A percentile compares a stretch with the other conserved stretches of the same genome.
Conservation (phyloP, 2,113 vertebrate species). For the Scomber japonicus region DNA sequence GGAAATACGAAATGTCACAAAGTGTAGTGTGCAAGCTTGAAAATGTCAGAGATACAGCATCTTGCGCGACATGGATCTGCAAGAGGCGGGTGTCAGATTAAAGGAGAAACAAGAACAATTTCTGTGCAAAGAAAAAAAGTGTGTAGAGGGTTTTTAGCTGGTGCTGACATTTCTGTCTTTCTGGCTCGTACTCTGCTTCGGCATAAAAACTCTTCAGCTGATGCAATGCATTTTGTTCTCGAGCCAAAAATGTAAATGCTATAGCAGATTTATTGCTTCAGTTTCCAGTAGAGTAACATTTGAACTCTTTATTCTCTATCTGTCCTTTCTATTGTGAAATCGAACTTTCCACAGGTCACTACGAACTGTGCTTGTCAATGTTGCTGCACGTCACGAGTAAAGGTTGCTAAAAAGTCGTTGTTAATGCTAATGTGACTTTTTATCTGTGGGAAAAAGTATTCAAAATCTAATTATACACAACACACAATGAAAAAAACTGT, state of each 20-base stretch:
- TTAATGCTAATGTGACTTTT: not conserved
- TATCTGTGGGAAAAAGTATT: not conserved
- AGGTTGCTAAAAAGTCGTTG: not conserved
- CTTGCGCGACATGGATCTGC: constrained; percentile 8
- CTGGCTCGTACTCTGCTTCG: constrained; percentile 11
- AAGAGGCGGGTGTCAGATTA: constrained; percentile 27
- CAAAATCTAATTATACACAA: not conserved
- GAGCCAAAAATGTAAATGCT: constrained; percentile 41
- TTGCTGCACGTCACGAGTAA: not conserved
- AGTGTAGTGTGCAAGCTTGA: constrained; percentile 28
- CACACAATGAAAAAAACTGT: not conserved
- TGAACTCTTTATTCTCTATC: not conserved
- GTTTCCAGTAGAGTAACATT: not conserved
- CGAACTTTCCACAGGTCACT: not conserved
- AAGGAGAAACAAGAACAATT: constrained; percentile 16
- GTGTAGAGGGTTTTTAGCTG: constrained; percentile 10
- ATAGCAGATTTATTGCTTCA: constrained; percentile 1
- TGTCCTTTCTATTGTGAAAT: constrained; percentile 15
- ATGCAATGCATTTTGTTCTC: constrained; percentile 10
- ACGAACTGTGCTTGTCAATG: not conserved
- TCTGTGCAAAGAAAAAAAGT: constrained; percentile 1
- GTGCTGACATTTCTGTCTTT: constrained; percentile 34
- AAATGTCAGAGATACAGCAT: constrained; percentile 49
- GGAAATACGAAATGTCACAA: constrained; percentile 54
- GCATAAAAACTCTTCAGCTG: constrained; percentile 1